Base-by-base conservation (phyloP, 2,797 vertebrate genomes). In the Pseudopleuronectes americanus region DNA sequence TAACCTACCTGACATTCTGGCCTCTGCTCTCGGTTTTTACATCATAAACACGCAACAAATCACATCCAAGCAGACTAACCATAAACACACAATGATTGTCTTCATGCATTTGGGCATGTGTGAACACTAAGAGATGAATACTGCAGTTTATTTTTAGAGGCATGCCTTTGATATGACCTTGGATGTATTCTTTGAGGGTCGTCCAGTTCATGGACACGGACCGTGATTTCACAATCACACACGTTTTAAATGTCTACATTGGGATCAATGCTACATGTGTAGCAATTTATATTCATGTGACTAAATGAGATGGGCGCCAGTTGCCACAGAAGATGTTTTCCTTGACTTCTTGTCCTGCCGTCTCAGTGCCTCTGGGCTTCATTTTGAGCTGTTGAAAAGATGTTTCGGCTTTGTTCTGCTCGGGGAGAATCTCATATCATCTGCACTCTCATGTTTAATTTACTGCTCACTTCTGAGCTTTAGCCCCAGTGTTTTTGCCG, bases 1-100 rank as follows among this genome's bases (percentile, higher is more conserved):
- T 91, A 92, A 90, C 86, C 87, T 86, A 80, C 79, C 73, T 88
- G 89, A 91, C 86, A 83, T 91, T 87, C 79, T 81, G 79, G 64
- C 87, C 75, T 85, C 74, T 83, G 78, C 76, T 84, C 79, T 80
- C 23, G 47, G 62, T 85, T 76, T 62, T 76, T 62, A 87, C 66
- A 31, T 89, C 84, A 88, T 68, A 79, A 83, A 85, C 57, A 81
- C 66, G 69, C 72, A 77, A 61, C 52, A 16, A 76, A 36, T 63
- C 83, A 70, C 75, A 79, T 38, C 28, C 54, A 75, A 76, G 65
- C 57, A 73, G 48, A 56, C 49, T 26, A 43, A 68, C 55, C 38
- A 8, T 12, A 38, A 48, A 19, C 28, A 53, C 54, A 49, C 9
- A n/a, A 57, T 5, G 52, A 58, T 49, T 64, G 41, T 49, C 12